A percentile compares a stretch with the other conserved stretches of the same genome.
Evolutionary conservation across 2,888 invertebrate genomes (phyloP).

Genomic region (Unio pictorum): DNA sequence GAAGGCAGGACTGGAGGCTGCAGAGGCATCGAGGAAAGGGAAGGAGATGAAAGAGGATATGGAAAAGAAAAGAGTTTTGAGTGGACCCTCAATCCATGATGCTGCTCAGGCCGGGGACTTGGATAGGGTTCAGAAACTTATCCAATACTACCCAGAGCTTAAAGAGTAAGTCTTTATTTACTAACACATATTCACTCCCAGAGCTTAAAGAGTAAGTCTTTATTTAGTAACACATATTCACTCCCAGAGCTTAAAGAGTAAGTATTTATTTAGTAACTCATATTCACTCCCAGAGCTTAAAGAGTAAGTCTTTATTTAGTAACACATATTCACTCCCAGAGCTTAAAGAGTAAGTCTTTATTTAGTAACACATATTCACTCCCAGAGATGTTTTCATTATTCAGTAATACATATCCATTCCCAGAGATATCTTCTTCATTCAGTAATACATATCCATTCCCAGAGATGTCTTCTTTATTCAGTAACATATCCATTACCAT

Average conservation of each 20-base stretch:
- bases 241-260: constrained; percentile 24
- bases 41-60: constrained; percentile 37
- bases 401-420: no score
- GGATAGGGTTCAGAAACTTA: constrained; percentile 54
- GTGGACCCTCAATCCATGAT: constrained; percentile 60
- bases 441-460: no score
- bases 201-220: constrained; percentile 29
- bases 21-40: constrained; percentile 37
- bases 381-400: no score
- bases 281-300: constrained; percentile 39
- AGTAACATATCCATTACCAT: no score
- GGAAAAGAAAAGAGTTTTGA: constrained; percentile 35
- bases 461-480: no score
- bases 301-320: constrained; percentile 48
- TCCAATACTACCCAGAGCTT: constrained; percentile 58
- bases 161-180: constrained; percentile 53
- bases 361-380: no score
- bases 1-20: constrained; percentile 57
- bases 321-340: no score
- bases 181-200: no score
- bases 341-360: no score
- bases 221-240: no score
- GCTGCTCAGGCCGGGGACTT: constrained; percentile 61
- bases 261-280: no score
- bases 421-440: constrained; percentile 34